Evolutionary conservation across 2,888 invertebrate genomes (phyloP), one percentile per base, ranked within the genome.

Genomic region (Eupithecia tripunctaria): DNA sequence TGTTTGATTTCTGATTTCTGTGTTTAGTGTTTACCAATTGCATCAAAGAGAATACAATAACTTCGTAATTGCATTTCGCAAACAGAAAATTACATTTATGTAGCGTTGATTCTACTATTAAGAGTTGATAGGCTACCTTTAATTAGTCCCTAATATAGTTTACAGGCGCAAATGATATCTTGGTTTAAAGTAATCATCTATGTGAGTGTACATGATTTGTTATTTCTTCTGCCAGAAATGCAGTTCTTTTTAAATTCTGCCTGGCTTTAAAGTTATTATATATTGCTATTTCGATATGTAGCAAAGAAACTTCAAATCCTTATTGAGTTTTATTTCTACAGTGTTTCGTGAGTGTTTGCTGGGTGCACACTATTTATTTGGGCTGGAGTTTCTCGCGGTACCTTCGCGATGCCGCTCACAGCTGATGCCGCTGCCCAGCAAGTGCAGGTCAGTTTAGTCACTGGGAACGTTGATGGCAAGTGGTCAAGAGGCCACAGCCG

Each of bases 351-450:
- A 78, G 91, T 70, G 77, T 91, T 29, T 91, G 92, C 74, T 96
- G 95, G 96, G 88, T 91, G 67, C 95, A 95, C 85, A 92, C 94
- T 29, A 83, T 95, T 60, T 91, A 90, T 81, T 82, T 95, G 74
- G 92, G 90, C 82, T 91, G 93, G 89, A 94, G 85, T 79, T 90
- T 96, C 79, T 95, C 95, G 71, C 86, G 89, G 79, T 87, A 91
- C 84, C 90, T 93, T n/a, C 79, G 92, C 78, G 82, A 97, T 97
- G 97, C 96, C 97, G 18, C 95, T 97, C 79, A 97, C 97, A 68
- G 96, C 96, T 80, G 97, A 97, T 90, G 96, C 96, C 60, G 96
- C 97, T 67, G 97, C 97, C 2, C 96, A 96, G 81, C 96, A 96
- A 91, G 96, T 96, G 76, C 94, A 94, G 87, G 94, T 93, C 78